Conservation (phyloP, 2,797 vertebrate species). For the Erpetoichthys calabaricus region DNA sequence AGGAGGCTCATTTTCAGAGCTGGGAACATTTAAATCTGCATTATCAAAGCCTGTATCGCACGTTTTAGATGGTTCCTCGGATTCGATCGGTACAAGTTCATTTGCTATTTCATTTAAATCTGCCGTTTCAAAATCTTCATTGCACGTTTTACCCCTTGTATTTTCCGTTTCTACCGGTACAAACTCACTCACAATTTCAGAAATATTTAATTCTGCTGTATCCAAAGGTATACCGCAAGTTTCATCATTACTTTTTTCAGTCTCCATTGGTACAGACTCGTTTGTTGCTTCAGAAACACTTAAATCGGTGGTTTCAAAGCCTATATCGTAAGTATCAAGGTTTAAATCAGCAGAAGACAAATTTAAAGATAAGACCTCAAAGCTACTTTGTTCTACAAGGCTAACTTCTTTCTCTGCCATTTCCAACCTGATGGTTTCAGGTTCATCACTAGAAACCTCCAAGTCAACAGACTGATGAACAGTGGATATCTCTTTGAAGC, state of each 20-base stretch:
- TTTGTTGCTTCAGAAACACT: background rate
- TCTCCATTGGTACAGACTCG: background rate
- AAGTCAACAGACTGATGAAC: background rate
- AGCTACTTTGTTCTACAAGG: background rate
- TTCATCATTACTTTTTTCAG: background rate
- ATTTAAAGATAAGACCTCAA: background rate
- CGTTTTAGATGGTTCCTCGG: no score
- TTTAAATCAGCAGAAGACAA: background rate
- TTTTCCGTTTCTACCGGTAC: background rate
- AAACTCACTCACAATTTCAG: background rate
- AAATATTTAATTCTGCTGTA: background rate
- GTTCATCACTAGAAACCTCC: background rate
- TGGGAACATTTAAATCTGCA: no score
- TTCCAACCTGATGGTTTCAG: background rate
- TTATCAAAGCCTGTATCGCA: no score
- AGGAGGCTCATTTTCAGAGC: no score
- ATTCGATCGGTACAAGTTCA: no score
- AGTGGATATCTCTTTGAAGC: background rate
- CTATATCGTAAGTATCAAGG: background rate
- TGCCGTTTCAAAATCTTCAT: no score
- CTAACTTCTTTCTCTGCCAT: background rate
- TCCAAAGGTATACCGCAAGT: background rate
- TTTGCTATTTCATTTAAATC: no score
- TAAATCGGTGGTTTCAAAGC: slow-evolving; percentile 2
- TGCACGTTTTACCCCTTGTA: no score